Evolutionary conservation across 2,888 invertebrate species (phyloP), one percentile per base, ranked within the genome.

Genomic region (Chaetoderma sp.): DNA sequence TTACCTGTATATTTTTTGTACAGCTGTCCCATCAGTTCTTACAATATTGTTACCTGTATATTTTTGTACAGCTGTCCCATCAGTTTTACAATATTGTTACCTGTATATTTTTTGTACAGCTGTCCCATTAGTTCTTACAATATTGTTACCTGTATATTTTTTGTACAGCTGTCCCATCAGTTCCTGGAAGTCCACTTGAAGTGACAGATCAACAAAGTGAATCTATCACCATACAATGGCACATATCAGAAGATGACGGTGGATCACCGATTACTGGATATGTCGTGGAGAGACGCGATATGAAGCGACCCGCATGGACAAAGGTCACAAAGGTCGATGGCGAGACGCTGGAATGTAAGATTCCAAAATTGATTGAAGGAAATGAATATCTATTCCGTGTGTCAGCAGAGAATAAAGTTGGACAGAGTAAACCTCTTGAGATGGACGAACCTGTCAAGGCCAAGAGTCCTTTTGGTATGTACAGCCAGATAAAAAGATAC

Each of bases 401-500:
- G n/a, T 67, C 74, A n/a, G 83, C 83, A 10, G 80, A 79, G 65
- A 83, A 83, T 65, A 90, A 94, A 77, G 93, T 93, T 81, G 96
- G 96, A 36, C 94, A 94, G 93, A 94, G 95, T 10, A 93, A 94
- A 66, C 80, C 77, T 8, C 60, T 76, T 56, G 76, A 76, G 47
- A 74, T 75, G 8, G 69, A 73, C 4, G 55, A 68, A 45, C 71
- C 74, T 1, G 66, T 76, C 27, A 59, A 68, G 4, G 74, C 79
- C 2, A 76, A 78, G 60, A 75, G 73, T 63, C 79, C 78, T 39
- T 78, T 72, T 69, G 76, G 78, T 78, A 55, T 72, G 74, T n/a
- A n/a, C n/a, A n/a, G n/a, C n/a, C n/a, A n/a, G n/a, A n/a, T n/a
- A n/a, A n/a, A n/a, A n/a, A n/a, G n/a, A n/a, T n/a, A n/a, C n/a